phyloP scores from a whole-genome alignment of 2,888 invertebrate genomes.

The Callyntrura guangdongensis region DNA sequence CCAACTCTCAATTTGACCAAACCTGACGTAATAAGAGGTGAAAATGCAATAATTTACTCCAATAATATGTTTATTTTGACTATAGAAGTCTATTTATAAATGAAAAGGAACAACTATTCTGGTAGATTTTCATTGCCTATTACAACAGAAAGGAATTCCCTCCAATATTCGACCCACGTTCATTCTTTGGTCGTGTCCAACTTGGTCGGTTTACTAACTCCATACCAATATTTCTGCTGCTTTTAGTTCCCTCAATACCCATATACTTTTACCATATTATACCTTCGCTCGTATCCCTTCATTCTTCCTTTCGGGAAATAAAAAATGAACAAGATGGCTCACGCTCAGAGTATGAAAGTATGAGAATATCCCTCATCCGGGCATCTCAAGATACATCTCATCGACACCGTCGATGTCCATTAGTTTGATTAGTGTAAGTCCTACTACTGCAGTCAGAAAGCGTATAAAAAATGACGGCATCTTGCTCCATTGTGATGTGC shows the following conservation, averaged over 20 bases:
- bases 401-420: not conserved
- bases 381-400: not conserved
- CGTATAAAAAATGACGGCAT: conserved; percentile 24
- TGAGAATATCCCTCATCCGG: not conserved
- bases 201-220: not conserved
- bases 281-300: not conserved
- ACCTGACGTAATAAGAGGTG: not conserved
- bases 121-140: not conserved
- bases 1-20: not conserved
- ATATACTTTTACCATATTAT: not conserved
- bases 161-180: not conserved
- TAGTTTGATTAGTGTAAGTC: conserved; percentile 28
- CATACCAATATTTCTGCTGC: not conserved
- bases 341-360: not conserved
- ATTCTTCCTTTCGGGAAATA: not conserved
- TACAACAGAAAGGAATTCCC: not conserved
- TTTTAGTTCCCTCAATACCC: not conserved
- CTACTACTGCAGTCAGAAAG: conserved; percentile 12
- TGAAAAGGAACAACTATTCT: not conserved
- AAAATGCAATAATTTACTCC: not conserved
- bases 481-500: not conserved
- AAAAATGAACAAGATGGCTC: not conserved
- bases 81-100: not conserved
- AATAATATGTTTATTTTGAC: not conserved
- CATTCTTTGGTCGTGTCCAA: not conserved